Conservation (phyloP, 2,888 invertebrate species). For the Alsophila aescularia region DNA sequence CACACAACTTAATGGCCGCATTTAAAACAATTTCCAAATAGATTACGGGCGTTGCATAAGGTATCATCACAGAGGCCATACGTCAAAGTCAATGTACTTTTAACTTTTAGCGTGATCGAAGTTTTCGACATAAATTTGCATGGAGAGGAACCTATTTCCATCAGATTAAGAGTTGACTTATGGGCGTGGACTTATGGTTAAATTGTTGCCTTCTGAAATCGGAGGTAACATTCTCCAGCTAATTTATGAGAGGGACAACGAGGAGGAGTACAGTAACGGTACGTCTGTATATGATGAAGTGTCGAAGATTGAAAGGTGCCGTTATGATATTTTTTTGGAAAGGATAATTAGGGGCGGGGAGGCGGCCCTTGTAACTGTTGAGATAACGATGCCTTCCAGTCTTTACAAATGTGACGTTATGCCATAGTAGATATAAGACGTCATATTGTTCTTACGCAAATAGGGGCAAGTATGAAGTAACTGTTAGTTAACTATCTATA, state of each 20-base stretch:
- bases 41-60: slow-evolving; percentile 47
- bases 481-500: no score
- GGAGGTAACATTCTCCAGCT: slow-evolving; percentile 45
- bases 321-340: slow-evolving; percentile 43
- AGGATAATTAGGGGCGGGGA: slow-evolving; percentile 28
- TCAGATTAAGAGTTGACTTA: slow-evolving; percentile 64
- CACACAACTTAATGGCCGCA: slow-evolving; percentile 34
- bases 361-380: background rate
- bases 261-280: slow-evolving; percentile 46
- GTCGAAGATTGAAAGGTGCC: slow-evolving; percentile 36
- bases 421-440: no score
- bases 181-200: slow-evolving; percentile 53
- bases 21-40: slow-evolving; percentile 44
- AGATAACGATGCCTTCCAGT: slow-evolving; percentile 13
- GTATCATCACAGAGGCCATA: slow-evolving; percentile 33
- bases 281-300: slow-evolving; percentile 51
- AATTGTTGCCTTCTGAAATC: slow-evolving; percentile 52
- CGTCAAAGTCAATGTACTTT: slow-evolving; percentile 40
- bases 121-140: slow-evolving; percentile 46
- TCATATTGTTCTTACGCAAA: no score
- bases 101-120: slow-evolving; percentile 38
- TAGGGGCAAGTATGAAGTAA: no score
- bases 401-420: background rate
- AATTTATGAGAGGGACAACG: slow-evolving; percentile 49
- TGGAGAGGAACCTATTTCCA: slow-evolving; percentile 61